Conservation (phyloP, 2,797 vertebrate genomes). For the Leptodactylus fallax region DNA sequence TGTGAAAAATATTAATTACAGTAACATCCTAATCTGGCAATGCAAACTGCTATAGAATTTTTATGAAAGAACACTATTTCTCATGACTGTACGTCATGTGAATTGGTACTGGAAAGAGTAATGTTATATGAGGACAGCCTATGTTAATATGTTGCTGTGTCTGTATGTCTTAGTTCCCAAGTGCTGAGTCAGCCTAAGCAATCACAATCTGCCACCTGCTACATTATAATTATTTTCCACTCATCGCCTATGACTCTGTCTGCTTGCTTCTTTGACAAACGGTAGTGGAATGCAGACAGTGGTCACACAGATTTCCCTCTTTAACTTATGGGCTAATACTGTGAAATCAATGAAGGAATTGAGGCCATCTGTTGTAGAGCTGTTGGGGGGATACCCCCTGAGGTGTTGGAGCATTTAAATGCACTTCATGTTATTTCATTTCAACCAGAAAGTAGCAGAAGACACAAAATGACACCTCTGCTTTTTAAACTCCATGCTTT, state of each 20-base stretch:
- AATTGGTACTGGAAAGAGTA: not conserved
- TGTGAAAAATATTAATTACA: not conserved
- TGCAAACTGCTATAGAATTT: not conserved
- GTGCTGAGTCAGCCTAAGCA: slow-evolving; percentile 43
- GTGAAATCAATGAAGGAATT: slow-evolving; percentile 59
- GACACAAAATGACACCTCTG: slow-evolving; percentile 42
- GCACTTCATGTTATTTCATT: slow-evolving; percentile 34
- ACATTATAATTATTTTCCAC: slow-evolving; percentile 57
- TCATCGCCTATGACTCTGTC: slow-evolving; percentile 59
- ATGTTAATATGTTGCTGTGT: slow-evolving; percentile 14
- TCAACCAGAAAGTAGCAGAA: slow-evolving; percentile 32
- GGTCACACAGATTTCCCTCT: slow-evolving; percentile 51
- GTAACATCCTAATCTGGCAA: not conserved
- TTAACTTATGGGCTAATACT: slow-evolving; percentile 42
- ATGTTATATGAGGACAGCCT: slow-evolving; percentile 27
- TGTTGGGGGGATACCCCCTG: slow-evolving; percentile 42
- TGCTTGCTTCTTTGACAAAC: slow-evolving; percentile 54
- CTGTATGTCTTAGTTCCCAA: slow-evolving; percentile 4
- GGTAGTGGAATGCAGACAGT: slow-evolving; percentile 61
- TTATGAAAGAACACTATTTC: not conserved
- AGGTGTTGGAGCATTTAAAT: slow-evolving; percentile 36
- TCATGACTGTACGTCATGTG: not conserved
- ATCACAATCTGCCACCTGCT: slow-evolving; percentile 57
- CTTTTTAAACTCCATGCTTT: slow-evolving; percentile 35
- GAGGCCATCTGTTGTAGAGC: slow-evolving; percentile 54